Evolutionary conservation across 2,888 invertebrate genomes (phyloP).

Genomic region (Drosophila mimica): DNA sequence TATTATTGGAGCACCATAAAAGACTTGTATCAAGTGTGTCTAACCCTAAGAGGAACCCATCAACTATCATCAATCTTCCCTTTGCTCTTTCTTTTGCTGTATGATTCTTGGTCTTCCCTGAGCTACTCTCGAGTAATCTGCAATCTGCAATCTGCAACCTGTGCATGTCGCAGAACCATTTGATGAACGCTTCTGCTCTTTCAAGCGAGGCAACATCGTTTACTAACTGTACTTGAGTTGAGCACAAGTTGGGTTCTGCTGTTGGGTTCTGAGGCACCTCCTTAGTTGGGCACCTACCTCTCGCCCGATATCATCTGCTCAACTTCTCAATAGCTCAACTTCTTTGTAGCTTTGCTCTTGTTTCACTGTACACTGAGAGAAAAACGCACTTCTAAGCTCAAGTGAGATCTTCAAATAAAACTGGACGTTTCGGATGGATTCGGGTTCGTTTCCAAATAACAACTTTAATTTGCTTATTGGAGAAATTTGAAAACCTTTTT

Average conservation of each 20-base stretch:
- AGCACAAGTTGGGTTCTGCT: neutral
- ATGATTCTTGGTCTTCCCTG: neutral
- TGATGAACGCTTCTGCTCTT: constrained; percentile 1
- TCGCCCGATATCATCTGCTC: constrained; percentile 1
- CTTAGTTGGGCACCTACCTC: constrained; percentile 2
- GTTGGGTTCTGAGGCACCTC: neutral
- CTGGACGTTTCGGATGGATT: no score
- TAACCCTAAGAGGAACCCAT: no score
- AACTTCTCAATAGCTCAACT: neutral
- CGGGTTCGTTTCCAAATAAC: neutral
- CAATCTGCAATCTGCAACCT: neutral
- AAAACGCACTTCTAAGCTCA: neutral
- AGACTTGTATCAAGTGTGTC: neutral
- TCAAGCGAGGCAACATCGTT: constrained; percentile 1
- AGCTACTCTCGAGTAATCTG: no score
- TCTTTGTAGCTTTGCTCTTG: neutral
- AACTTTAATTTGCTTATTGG: neutral
- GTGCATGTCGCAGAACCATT: neutral
- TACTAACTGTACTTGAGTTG: constrained; percentile 18
- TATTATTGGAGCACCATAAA: no score
- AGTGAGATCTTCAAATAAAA: neutral
- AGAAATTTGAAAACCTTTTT: neutral
- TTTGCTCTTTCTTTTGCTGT: neutral
- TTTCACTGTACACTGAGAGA: neutral
- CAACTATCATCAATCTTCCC: neutral